Percentiles rank a stretch among this genome's conserved stretches.
Evolutionary conservation across 1,140 invertebrate genomes (phyloP).

Genomic region (Bemisia tabaci): DNA sequence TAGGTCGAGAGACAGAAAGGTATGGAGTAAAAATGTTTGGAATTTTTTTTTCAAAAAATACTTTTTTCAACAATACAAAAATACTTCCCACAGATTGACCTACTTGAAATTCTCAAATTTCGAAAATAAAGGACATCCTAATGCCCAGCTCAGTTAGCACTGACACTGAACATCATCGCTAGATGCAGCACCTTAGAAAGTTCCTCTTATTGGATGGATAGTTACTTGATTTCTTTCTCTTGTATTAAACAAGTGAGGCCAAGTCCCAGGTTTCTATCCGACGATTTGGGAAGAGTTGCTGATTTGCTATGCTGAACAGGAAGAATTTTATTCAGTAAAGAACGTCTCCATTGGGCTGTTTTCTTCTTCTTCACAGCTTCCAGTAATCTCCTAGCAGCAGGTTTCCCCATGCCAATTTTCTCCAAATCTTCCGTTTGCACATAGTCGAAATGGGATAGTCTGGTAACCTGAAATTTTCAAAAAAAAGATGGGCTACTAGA

Average conservation of each 20-base stretch:
- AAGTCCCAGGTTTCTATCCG: constrained; percentile 11
- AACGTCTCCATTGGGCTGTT: constrained; percentile 61
- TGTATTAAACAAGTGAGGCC: constrained; percentile 74
- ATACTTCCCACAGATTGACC: too few relatives aligned
- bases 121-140: too few relatives aligned
- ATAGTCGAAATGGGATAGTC: constrained; percentile 89
- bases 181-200: too few relatives aligned
- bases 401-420: constrained; percentile 85
- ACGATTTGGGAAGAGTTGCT: constrained; percentile 12
- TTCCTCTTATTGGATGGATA: too few relatives aligned
- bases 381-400: constrained; percentile 72
- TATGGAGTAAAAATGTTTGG: too few relatives aligned
- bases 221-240: constrained; percentile 60
- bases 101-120: too few relatives aligned
- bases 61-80: too few relatives aligned
- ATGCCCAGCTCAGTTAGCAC: too few relatives aligned
- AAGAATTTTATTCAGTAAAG: constrained; percentile 72
- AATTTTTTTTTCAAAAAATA: too few relatives aligned
- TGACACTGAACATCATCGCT: too few relatives aligned
- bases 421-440: constrained; percentile 87
- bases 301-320: constrained; percentile 32
- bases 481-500: constrained; percentile 3
- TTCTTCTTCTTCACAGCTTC: constrained; percentile 86
- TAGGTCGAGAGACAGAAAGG: too few relatives aligned
- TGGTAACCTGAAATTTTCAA: constrained; percentile 46